A percentile compares a stretch with the other conserved stretches of the same genome.
Evolutionary conservation across 2,797 vertebrate species (phyloP).

Genomic region (Melanotaenia maccullochi): DNA sequence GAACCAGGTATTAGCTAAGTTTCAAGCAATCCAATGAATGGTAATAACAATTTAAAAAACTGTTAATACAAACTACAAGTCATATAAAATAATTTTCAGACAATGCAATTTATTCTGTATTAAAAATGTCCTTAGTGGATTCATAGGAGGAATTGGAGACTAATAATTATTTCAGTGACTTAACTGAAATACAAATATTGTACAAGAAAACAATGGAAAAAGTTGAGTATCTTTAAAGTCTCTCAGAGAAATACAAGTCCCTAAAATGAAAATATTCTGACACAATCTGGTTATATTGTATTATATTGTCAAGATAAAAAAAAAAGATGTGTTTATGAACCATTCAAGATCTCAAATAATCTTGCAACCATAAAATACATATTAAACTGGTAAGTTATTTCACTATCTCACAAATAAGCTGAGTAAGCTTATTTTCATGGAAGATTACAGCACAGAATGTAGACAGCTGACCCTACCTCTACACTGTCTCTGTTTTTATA

Average conservation of each 20-base stretch:
- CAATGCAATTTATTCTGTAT: background rate
- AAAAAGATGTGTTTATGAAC: background rate
- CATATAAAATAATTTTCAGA: background rate
- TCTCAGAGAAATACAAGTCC: background rate
- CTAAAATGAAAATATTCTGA: background rate
- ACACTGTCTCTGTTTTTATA: conserved; percentile 71
- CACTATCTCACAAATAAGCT: conserved; percentile 7
- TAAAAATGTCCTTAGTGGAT: background rate
- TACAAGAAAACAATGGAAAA: background rate
- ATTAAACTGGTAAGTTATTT: background rate
- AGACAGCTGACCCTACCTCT: conserved; percentile 42
- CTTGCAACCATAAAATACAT: background rate
- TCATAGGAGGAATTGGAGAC: background rate
- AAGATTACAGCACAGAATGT: conserved; percentile 2
- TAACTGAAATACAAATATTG: background rate
- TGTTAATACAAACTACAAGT: background rate
- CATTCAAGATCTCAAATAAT: background rate
- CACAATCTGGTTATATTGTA: background rate
- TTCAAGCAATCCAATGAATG: background rate
- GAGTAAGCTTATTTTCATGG: background rate
- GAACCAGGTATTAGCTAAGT: background rate
- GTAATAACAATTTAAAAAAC: background rate
- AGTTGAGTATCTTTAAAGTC: background rate
- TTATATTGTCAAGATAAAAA: background rate
- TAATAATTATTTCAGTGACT: background rate